Conservation (phyloP, 2,113 vertebrate genomes). For the Leucoraja erinaceus region DNA sequence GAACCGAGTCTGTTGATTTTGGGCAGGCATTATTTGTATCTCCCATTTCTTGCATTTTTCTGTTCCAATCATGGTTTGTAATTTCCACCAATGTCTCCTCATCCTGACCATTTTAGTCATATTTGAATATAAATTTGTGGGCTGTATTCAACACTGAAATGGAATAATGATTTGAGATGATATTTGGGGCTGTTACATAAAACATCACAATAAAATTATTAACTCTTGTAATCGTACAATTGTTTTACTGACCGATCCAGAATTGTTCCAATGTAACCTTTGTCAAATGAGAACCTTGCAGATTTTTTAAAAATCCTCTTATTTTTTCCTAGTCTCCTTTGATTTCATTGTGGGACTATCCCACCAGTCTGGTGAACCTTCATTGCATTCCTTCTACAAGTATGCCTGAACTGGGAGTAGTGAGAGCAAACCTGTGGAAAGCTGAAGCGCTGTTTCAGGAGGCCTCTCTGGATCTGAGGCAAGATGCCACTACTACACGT, state of each 20-base stretch:
- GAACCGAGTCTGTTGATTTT: not conserved
- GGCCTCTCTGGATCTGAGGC: no score
- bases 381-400: no score
- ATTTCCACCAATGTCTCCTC: not conserved
- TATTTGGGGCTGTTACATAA: not conserved
- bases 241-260: not conserved
- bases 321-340: no score
- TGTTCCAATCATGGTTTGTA: not conserved
- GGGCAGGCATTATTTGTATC: not conserved
- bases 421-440: no score
- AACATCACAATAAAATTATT: constrained; percentile 8
- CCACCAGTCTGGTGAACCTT: no score
- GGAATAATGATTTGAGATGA: constrained; percentile 14
- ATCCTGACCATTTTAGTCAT: not conserved
- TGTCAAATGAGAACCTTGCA: no score
- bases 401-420: no score
- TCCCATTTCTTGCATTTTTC: not conserved
- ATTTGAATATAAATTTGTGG: not conserved
- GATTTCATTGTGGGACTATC: no score
- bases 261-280: not conserved
- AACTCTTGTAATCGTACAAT: not conserved
- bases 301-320: no score
- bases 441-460: no score
- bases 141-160: not conserved
- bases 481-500: no score